A percentile compares a stretch with the other conserved stretches of the same genome.
Evolutionary conservation across 2,888 invertebrate genomes (phyloP).

Genomic region (Oscheius sp.): DNA sequence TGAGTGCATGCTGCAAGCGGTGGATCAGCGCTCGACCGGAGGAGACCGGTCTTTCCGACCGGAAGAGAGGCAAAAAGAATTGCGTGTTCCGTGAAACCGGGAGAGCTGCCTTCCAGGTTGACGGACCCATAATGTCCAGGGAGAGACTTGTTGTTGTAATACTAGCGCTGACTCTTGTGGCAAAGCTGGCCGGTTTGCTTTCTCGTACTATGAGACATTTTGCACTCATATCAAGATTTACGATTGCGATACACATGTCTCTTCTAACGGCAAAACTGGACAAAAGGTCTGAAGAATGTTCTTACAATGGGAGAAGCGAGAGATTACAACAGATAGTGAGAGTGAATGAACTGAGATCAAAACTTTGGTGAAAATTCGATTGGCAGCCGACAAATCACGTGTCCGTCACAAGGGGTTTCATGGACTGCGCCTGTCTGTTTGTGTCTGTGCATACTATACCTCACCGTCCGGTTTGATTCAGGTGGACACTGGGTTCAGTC

Average conservation of each 20-base stretch:
- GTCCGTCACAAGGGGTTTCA: neutral
- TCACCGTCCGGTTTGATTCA: neutral
- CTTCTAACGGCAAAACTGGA: neutral
- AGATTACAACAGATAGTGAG: neutral
- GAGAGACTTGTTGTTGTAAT: neutral
- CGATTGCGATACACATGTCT: neutral
- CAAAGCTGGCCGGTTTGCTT: conserved; percentile 7
- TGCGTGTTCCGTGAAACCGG: conserved; percentile 28
- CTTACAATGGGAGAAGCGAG: neutral
- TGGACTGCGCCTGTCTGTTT: conserved; percentile 8
- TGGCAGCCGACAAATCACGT: neutral
- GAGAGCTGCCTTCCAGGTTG: neutral
- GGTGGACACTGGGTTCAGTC: neutral
- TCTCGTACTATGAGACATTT: too few species aligned
- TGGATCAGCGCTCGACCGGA: conserved; percentile 29
- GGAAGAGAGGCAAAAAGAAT: conserved; percentile 23
- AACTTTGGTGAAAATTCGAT: neutral
- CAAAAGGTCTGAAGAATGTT: neutral
- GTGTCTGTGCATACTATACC: conserved; percentile 8
- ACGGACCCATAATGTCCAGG: too few species aligned
- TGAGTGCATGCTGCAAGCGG: conserved; percentile 24
- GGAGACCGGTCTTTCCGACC: conserved; percentile 25
- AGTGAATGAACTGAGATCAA: neutral
- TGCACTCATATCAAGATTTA: neutral
- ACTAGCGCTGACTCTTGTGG: neutral